Evolutionary conservation across 2,888 invertebrate species (phyloP), one percentile per base, ranked within the genome.

Genomic region (Chrysopilus asiliformis): DNA sequence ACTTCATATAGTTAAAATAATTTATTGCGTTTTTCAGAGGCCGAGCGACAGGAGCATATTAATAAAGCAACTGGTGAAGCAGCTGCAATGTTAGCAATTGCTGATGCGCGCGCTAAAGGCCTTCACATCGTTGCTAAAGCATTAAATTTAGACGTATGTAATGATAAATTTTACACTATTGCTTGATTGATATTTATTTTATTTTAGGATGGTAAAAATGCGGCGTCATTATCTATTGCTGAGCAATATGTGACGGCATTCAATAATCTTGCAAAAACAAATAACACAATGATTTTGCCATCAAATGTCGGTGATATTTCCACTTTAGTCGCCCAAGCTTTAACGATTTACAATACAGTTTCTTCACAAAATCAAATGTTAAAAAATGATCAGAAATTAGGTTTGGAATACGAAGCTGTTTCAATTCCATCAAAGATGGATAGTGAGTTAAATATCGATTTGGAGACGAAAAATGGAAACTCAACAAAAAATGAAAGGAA

Each of bases 231-330:
- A 25, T 78, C 79, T 10, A 71, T 98, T 42, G 98, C 98, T 0
- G 95, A 98, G 55, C 87, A 95, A 57, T 99, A 99, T 57, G 89
- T 98, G 25, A 67, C 72, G 14, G 95, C 97, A 10, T 98, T 98
- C 64, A 76, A 85, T 54, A 82, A 91, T 53, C 65, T 99, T 43
- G 97, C 98, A 2, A 82, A 86, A 60, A 80, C 81, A 9, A 86
- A 79, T 55, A 99, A 97, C 62, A 98, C 97, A 0, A 69, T 98
- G 41, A 85, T 98, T 48, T 64, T 99, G 46, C 97, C 97, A 0
- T 74, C 84, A 14, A 93, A 94, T 62, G 80, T 83, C 4, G 83
- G 84, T 4, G 62, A 63, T 44, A 51, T 63, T 17, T 52, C 54
- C 3, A 51, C 53, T 9, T 47, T 62, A 36, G 59, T 63, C 17